These are phyloP conservation scores for Plebejus argus DNA, from an alignment of 2,888 invertebrate species.

Conservation along the genomic window DNA sequence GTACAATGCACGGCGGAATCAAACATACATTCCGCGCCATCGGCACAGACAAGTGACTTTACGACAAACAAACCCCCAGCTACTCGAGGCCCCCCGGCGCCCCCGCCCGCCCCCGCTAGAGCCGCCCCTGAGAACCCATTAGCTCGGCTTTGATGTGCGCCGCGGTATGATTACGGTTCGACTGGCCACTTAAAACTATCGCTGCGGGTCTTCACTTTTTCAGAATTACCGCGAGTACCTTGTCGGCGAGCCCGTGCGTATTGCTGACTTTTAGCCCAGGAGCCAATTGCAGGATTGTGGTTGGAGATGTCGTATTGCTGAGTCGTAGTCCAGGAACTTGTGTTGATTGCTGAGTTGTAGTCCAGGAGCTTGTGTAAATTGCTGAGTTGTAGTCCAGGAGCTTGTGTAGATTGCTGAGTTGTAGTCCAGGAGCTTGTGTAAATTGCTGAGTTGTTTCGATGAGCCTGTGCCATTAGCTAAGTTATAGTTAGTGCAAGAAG, in stretches of 20 bases:
- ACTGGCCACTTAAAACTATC: conserved; percentile 70
- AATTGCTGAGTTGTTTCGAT: not conserved
- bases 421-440: too few species aligned
- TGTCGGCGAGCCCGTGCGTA: not conserved
- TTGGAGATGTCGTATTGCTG: too few species aligned
- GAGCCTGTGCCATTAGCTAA: not conserved
- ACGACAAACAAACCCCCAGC: conserved; percentile 60
- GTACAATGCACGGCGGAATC: conserved; percentile 41
- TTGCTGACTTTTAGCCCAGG: not conserved
- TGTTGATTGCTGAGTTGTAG: too few species aligned
- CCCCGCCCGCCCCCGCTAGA: conserved; percentile 40
- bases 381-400: too few species aligned
- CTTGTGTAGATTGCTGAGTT: too few species aligned
- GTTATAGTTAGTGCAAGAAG: not conserved
- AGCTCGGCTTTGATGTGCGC: conserved; percentile 69
- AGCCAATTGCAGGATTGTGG: not conserved
- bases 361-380: too few species aligned
- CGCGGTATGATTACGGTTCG: conserved; percentile 70
- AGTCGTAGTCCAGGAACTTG: not conserved
- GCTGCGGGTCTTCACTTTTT: conserved; percentile 43
- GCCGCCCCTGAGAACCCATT: conserved; percentile 70
- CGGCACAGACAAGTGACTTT: conserved; percentile 56
- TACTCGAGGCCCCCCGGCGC: conserved; percentile 49
- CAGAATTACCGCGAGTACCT: conserved; percentile 37
- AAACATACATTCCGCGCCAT: conserved; percentile 42